Evolutionary conservation across 1,140 invertebrate species (phyloP).

Genomic region (Drosophila jambulina): DNA sequence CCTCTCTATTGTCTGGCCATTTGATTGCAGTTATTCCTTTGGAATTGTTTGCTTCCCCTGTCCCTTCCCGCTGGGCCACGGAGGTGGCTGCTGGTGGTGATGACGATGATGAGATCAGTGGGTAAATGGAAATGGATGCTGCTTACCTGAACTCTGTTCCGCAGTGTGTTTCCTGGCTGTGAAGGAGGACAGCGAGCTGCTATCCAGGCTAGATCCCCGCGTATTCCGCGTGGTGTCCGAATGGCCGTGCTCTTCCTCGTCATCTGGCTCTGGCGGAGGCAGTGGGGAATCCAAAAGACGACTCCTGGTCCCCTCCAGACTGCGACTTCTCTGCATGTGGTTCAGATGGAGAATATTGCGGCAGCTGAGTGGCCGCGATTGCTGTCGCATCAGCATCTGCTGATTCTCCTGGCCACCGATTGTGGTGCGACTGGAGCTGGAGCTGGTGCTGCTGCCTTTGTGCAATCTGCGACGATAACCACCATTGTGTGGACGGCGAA

Average conservation of each 20-base stretch:
- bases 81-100: background rate
- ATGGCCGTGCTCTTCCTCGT: background rate
- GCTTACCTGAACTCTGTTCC: background rate
- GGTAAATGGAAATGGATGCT: background rate
- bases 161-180: background rate
- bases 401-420: background rate
- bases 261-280: background rate
- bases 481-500: slow-evolving; percentile 13
- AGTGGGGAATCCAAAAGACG: background rate
- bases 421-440: background rate
- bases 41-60: too few species aligned
- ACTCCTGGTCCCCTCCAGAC: background rate
- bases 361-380: slow-evolving; percentile 11
- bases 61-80: background rate
- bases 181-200: background rate
- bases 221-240: background rate
- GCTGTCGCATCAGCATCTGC: background rate
- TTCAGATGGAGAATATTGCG: slow-evolving; percentile 55
- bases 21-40: background rate
- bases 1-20: background rate
- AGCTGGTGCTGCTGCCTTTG: background rate
- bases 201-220: slow-evolving; percentile 8
- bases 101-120: background rate
- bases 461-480: background rate
- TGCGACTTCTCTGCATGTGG: slow-evolving; percentile 32